Evolutionary conservation across 2,888 invertebrate species (phyloP), one percentile per base, ranked within the genome.

Genomic region (Proisotoma minuta): DNA sequence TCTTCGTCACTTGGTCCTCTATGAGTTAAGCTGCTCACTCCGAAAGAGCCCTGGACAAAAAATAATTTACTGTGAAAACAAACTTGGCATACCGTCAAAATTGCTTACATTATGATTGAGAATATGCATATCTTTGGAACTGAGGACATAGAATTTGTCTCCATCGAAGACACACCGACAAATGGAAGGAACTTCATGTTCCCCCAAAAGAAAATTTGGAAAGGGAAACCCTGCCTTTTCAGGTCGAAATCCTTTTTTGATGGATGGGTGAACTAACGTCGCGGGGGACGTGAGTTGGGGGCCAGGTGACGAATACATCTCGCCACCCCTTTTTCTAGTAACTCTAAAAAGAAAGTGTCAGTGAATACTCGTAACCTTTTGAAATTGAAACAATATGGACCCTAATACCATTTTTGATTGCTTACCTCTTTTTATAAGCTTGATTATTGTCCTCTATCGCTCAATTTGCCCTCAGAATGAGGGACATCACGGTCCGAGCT

Each of bases 161-260:
- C 69, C 71, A 53, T 71, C 73, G 48, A 58, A 71, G 27, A 66
- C 57, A 54, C 73, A 73, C 23, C 61, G 39, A 51, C 70, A 71
- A n/a, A 70, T 62, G 8, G 65, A 50, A 4, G 71, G 69, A 8
- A 70, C 51, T 57, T 73, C 69, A 20, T 59, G 59, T 43, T 63
- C 50, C 15, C 63, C 62, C 10, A 70, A 27, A 3, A 62, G 62
- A 62, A 59, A 73, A 58, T 73, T 73, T 2, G 70, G 73, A 59
- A 68, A 73, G 2, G 73, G 73, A 48, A 62, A 58, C 3, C 65
- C 65, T 24, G 26, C 22, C 20, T 24, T 28, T 26, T 57, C 48
- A 8, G 10, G 29, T 34, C 29, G 2, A 22, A 54, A 54, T 2
- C 53, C 39, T 22, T 54, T 54, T 29, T 54, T 43, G 15, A 20